phyloP scores from a whole-genome alignment of 2,797 vertebrate genomes.

The Crenuchus spilurus region DNA sequence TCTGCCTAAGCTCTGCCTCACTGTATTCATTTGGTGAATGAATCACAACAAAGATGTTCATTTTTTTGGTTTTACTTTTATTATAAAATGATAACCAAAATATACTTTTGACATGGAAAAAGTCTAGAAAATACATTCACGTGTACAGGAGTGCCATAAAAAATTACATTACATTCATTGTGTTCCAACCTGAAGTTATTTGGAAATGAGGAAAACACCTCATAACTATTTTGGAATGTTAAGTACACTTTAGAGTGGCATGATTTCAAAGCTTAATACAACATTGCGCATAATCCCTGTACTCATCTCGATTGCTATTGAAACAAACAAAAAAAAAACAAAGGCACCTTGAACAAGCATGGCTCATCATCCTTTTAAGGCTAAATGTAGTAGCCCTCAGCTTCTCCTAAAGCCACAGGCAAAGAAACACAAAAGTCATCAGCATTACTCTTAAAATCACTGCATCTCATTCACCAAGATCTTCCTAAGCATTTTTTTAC shows the following conservation, averaged over 20 bases:
- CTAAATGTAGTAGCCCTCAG: slow-evolving; percentile 49
- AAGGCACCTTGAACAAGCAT: slow-evolving; percentile 36
- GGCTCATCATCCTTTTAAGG: slow-evolving; percentile 44
- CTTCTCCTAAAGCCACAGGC: slow-evolving; percentile 50
- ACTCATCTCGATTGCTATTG: slow-evolving; percentile 3
- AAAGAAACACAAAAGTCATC: slow-evolving; percentile 47
- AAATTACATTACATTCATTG: slow-evolving; percentile 51
- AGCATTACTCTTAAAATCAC: slow-evolving; percentile 28
- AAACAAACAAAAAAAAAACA: slow-evolving; percentile 21
- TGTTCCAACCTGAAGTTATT: slow-evolving; percentile 69
- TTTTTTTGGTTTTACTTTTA: slow-evolving; percentile 24
- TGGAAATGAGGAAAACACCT: slow-evolving; percentile 42
- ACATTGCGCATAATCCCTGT: slow-evolving; percentile 49
- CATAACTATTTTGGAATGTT: slow-evolving; percentile 74
- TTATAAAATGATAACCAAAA: slow-evolving; percentile 72
- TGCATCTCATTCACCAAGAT: no score
- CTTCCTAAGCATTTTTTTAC: no score
- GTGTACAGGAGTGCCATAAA: slow-evolving; percentile 56
- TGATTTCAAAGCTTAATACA: slow-evolving; percentile 62
- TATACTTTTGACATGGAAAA: slow-evolving; percentile 35
- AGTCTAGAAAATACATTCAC: slow-evolving; percentile 74
- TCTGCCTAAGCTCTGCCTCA: background rate
- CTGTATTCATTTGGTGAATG: background rate
- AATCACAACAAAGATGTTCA: background rate
- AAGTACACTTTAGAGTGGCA: slow-evolving; percentile 65